Percentiles rank a stretch among this genome's conserved stretches.
Evolutionary conservation across 1,140 invertebrate species (phyloP).

Genomic region (Centruroides sculpturatus): DNA sequence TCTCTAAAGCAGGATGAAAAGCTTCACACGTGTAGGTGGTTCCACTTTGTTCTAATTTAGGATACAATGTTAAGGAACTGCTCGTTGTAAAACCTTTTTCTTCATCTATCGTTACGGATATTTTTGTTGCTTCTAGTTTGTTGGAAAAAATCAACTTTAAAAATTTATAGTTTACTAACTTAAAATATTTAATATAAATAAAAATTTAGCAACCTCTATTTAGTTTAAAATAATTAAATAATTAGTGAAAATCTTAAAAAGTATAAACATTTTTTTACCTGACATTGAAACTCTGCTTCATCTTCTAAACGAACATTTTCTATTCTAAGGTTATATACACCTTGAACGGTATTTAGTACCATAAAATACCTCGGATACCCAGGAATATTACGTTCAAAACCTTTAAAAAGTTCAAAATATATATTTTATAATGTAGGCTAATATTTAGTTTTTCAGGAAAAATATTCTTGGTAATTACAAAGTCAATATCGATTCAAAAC

Average conservation of each 20-base stretch:
- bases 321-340: not conserved
- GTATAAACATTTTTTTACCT: not conserved
- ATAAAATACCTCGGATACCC: not conserved
- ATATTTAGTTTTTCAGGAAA: no score
- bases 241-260: no score
- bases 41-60: constrained; percentile 65
- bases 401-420: not conserved
- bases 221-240: no score
- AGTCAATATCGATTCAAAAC: no score
- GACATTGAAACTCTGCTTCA: not conserved
- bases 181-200: no score
- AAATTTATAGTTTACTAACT: no score
- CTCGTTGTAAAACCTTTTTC: constrained; percentile 32
- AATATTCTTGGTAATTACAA: no score
- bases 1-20: constrained; percentile 60
- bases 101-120: constrained; percentile 8
- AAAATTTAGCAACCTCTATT: no score
- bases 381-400: not conserved
- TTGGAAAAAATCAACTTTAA: no score
- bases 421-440: no score
- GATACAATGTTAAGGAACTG: constrained; percentile 50
- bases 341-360: not conserved
- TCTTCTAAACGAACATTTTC: not conserved
- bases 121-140: constrained; percentile 6
- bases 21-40: constrained; percentile 89